Conservation (phyloP, 1,140 invertebrate species). For the Rhysida immarginata region DNA sequence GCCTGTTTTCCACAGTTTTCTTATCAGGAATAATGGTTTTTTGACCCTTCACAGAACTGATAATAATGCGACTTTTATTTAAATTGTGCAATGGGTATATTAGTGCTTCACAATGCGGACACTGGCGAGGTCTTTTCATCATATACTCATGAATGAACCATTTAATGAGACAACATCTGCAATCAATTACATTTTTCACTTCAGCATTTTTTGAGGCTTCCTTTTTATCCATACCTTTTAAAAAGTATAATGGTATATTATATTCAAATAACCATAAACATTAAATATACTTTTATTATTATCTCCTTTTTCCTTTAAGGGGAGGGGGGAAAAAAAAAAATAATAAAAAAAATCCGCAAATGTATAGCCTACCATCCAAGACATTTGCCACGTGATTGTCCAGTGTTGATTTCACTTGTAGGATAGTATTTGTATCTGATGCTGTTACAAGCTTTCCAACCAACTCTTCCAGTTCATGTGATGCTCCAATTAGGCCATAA, state of each 20-base stretch:
- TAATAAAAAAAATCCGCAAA: background rate
- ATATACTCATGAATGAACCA: conserved; percentile 19
- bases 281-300: background rate
- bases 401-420: conserved; percentile 28
- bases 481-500: conserved; percentile 51
- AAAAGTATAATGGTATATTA: background rate
- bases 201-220: conserved; percentile 2
- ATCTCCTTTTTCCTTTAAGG: background rate
- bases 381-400: conserved; percentile 1
- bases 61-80: conserved; percentile 10
- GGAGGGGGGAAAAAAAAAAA: background rate
- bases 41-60: background rate
- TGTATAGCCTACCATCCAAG: background rate
- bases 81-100: conserved; percentile 10
- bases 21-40: background rate
- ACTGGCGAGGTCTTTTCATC: conserved; percentile 16
- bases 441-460: conserved; percentile 22
- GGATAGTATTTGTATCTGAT: conserved; percentile 30
- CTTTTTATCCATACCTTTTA: background rate
- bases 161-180: conserved; percentile 17
- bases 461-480: conserved; percentile 36
- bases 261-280: background rate
- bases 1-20: background rate
- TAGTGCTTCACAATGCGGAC: conserved; percentile 22
- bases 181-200: conserved; percentile 20